These are phyloP conservation scores for Nemotelus nigrinus DNA, from an alignment of 2,888 invertebrate genomes.

Conservation along the genomic window DNA sequence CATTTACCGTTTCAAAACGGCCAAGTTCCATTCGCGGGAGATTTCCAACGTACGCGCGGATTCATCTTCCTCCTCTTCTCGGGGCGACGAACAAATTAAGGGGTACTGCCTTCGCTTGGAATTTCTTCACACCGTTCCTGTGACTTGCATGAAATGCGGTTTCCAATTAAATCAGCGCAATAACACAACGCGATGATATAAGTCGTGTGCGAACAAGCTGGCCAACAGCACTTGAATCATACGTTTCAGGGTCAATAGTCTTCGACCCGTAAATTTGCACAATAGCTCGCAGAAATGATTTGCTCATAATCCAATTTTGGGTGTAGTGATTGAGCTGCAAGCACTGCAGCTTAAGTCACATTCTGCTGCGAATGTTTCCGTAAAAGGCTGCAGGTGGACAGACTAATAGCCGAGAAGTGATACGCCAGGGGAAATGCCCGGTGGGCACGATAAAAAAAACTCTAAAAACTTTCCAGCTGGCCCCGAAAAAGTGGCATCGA, in stretches of 20 bases:
- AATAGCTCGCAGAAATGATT: background rate
- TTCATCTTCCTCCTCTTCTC: constrained; percentile 16
- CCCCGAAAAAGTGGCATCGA: too few species aligned
- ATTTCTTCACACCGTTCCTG: background rate
- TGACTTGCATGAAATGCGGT: background rate
- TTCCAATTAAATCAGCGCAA: background rate
- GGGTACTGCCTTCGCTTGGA: background rate
- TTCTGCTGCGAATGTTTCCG: too few species aligned
- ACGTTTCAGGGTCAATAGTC: background rate
- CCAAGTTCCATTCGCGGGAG: constrained; percentile 41
- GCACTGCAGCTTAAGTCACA: too few species aligned
- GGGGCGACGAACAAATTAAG: background rate
- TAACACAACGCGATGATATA: background rate
- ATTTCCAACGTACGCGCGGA: constrained; percentile 22
- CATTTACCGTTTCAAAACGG: constrained; percentile 48
- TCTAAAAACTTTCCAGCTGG: too few species aligned
- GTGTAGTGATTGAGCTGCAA: too few species aligned
- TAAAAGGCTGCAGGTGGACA: too few species aligned
- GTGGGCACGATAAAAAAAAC: too few species aligned
- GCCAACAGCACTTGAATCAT: background rate
- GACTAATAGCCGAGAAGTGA: too few species aligned
- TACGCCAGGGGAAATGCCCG: too few species aligned
- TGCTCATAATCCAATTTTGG: background rate
- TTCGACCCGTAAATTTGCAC: background rate
- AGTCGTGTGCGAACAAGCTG: background rate